phyloP scores from a whole-genome alignment of 64 coral and sea anemone genomes.

The Actinia tenebrosa region DNA sequence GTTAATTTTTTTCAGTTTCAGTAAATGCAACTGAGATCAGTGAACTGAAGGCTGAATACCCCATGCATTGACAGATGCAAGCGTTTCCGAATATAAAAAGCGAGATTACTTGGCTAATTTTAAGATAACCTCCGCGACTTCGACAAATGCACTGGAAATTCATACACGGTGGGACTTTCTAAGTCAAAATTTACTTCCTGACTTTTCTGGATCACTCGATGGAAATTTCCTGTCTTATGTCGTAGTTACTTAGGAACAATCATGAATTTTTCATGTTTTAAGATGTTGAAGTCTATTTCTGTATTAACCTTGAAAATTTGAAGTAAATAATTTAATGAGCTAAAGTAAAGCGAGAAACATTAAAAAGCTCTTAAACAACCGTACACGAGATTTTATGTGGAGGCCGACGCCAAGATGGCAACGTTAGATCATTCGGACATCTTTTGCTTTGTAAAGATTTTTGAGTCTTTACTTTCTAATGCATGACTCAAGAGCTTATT shows the following conservation, averaged over 20 bases:
- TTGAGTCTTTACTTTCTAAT: background rate
- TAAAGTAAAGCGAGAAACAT: background rate
- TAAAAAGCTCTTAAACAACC: background rate
- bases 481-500: background rate
- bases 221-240: background rate
- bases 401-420: background rate
- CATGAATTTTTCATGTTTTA: background rate
- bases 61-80: background rate
- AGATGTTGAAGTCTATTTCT: background rate
- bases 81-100: background rate
- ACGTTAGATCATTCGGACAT: background rate
- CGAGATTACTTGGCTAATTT: background rate
- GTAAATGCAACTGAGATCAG: background rate
- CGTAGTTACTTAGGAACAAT: background rate
- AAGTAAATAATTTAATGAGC: background rate
- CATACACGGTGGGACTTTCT: background rate
- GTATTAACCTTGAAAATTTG: background rate
- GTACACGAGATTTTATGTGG: background rate
- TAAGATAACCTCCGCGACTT: background rate
- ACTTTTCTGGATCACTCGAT: background rate
- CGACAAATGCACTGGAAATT: background rate
- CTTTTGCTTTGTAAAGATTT: background rate
- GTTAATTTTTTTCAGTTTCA: background rate
- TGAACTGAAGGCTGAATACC: background rate
- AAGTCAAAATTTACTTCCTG: background rate